A percentile compares a stretch with the other conserved stretches of the same genome.
Conservation (phyloP, 53 echinoderm and acorn worm species). For the Temnopleurus reevesii region DNA sequence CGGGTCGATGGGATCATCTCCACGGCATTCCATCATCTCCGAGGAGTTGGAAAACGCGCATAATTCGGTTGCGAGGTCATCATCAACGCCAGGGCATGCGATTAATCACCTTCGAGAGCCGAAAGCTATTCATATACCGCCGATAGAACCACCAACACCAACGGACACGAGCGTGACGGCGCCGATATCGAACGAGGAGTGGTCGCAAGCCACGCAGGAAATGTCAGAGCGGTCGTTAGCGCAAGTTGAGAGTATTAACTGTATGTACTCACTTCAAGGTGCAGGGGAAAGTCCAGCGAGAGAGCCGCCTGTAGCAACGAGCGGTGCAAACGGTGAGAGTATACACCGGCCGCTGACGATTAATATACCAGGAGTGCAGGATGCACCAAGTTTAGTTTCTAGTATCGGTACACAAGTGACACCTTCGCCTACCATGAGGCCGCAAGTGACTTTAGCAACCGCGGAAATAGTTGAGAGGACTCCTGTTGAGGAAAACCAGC, state of each 20-base stretch:
- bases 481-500: not conserved
- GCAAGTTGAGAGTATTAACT: slow-evolving; percentile 87
- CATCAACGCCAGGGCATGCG: slow-evolving; percentile 58
- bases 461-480: not conserved
- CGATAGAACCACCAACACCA: slow-evolving; percentile 72
- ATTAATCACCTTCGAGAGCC: not conserved
- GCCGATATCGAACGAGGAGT: slow-evolving; percentile 79
- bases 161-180: slow-evolving; percentile 63
- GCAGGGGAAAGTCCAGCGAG: not conserved
- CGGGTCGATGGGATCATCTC: slow-evolving; percentile 40
- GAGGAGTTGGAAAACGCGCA: slow-evolving; percentile 46
- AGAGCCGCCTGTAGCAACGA: not conserved
- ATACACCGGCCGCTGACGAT: slow-evolving; percentile 46
- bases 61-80: slow-evolving; percentile 60
- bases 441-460: not conserved
- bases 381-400: not conserved
- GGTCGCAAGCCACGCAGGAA: slow-evolving; percentile 73
- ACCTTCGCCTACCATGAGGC: slow-evolving; percentile 13
- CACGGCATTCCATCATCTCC: slow-evolving; percentile 7
- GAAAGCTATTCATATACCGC: slow-evolving; percentile 37
- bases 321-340: slow-evolving; percentile 8
- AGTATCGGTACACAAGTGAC: slow-evolving; percentile 33
- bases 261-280: slow-evolving; percentile 66
- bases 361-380: slow-evolving; percentile 46
- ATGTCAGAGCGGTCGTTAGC: slow-evolving; percentile 69